phyloP scores from a whole-genome alignment of 2,797 vertebrate species.

The Chelmon rostratus region DNA sequence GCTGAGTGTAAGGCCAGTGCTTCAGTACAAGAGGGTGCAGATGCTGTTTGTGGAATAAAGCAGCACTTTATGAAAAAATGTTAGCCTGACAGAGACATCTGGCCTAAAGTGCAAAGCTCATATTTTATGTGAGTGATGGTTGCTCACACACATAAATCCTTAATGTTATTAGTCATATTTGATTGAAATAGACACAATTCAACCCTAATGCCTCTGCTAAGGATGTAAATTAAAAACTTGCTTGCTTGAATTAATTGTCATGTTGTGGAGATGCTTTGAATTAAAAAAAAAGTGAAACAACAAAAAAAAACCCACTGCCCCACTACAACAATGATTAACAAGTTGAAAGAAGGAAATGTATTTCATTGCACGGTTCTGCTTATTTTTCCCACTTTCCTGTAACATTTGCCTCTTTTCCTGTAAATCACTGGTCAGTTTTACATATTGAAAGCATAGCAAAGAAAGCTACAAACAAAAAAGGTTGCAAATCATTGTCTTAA shows the following conservation, averaged over 20 bases:
- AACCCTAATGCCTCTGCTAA: not conserved
- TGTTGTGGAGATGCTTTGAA: no score
- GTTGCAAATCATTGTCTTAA: not conserved
- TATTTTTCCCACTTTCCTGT: not conserved
- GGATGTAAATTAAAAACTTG: not conserved
- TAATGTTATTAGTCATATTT: not conserved
- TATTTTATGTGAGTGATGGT: not conserved
- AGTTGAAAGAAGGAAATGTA: no score
- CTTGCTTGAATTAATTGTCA: not conserved
- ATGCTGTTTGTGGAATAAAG: conserved; percentile 19
- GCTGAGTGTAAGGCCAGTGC: conserved; percentile 16
- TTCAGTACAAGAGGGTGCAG: not conserved
- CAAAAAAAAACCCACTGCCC: no score
- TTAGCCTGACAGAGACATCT: conserved; percentile 22
- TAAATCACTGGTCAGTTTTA: not conserved
- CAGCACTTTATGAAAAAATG: conserved; percentile 48
- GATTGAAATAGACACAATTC: not conserved
- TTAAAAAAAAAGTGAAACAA: no score
- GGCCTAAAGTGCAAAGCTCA: not conserved
- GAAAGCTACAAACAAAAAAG: not conserved
- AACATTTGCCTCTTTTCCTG: not conserved
- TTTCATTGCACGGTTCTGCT: no score
- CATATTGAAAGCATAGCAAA: no score
- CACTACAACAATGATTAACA: no score
- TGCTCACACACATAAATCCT: not conserved